A percentile compares a stretch with the other conserved stretches of the same genome.
Conservation (phyloP, 2,113 vertebrate species). For the Numida meleagris region DNA sequence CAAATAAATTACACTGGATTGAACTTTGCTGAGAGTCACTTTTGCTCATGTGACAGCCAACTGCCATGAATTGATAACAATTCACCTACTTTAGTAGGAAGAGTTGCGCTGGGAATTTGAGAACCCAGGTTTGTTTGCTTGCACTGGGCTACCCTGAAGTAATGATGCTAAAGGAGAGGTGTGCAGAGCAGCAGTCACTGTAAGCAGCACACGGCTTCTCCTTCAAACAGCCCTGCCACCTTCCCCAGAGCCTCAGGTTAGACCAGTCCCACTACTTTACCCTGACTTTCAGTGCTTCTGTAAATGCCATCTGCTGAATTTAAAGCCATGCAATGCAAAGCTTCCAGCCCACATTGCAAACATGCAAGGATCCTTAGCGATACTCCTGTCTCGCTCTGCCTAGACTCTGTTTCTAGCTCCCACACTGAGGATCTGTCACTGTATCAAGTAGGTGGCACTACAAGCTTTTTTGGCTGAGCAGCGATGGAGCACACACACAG, state of each 20-base stretch:
- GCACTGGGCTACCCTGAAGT: not conserved
- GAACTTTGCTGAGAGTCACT: not conserved
- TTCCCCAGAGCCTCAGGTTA: not conserved
- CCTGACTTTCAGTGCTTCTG: not conserved
- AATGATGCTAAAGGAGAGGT: not conserved
- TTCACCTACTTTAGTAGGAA: not conserved
- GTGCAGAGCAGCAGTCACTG: not conserved
- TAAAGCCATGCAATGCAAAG: not conserved
- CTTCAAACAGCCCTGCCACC: not conserved
- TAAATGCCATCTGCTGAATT: not conserved
- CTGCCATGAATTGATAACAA: not conserved
- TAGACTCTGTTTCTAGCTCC: not conserved
- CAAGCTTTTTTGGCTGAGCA: constrained; percentile 20
- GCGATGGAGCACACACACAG: rapidly evolving
- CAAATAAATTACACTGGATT: not conserved
- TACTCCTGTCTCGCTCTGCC: not conserved
- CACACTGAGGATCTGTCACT: not conserved
- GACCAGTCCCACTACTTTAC: not conserved
- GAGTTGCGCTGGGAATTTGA: not conserved
- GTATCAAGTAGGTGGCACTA: constrained; percentile 39
- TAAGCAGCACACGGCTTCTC: not conserved
- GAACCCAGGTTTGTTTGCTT: not conserved
- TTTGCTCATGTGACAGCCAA: not conserved
- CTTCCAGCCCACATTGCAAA: not conserved
- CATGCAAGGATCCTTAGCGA: not conserved